Percentiles rank a stretch among this genome's conserved stretches.
Conservation (phyloP, 2,888 invertebrate species). For the Gastrophysa polygoni region DNA sequence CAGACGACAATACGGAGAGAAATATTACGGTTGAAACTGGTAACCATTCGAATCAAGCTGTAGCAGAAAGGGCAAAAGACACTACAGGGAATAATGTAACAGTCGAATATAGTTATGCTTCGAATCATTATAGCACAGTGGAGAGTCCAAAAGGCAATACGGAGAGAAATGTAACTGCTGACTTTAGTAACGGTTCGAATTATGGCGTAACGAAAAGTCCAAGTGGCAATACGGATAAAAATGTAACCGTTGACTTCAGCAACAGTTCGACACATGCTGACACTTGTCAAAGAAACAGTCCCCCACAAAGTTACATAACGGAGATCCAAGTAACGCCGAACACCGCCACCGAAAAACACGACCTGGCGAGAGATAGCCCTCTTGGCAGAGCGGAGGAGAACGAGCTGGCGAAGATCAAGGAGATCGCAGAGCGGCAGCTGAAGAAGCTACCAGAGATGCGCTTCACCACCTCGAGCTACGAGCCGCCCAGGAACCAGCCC, state of each 20-base stretch:
- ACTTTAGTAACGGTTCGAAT: too few species aligned
- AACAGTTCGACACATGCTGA: too few species aligned
- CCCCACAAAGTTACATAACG: slow-evolving; percentile 75
- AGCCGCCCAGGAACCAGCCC: slow-evolving; percentile 61
- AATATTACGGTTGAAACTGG: too few species aligned
- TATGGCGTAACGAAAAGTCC: too few species aligned
- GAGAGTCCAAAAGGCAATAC: not conserved
- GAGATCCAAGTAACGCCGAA: slow-evolving; percentile 74
- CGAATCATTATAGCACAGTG: not conserved
- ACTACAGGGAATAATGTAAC: too few species aligned
- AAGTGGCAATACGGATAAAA: too few species aligned
- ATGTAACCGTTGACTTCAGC: too few species aligned
- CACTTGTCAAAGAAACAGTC: too few species aligned
- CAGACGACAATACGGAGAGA: not conserved
- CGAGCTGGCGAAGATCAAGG: slow-evolving; percentile 54
- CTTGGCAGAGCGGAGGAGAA: slow-evolving; percentile 50
- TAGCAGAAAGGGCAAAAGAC: too few species aligned
- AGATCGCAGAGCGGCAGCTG: slow-evolving; percentile 56
- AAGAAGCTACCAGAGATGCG: slow-evolving; percentile 63
- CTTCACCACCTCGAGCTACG: slow-evolving; percentile 69
- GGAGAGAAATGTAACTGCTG: slow-evolving; percentile 40
- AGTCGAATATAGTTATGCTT: too few species aligned
- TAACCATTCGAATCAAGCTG: too few species aligned
- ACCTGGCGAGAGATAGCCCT: too few species aligned
- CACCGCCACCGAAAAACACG: slow-evolving; percentile 44